These are phyloP conservation scores for Ladona fulva DNA, from an alignment of 1,140 invertebrate species.

Conservation along the genomic window DNA sequence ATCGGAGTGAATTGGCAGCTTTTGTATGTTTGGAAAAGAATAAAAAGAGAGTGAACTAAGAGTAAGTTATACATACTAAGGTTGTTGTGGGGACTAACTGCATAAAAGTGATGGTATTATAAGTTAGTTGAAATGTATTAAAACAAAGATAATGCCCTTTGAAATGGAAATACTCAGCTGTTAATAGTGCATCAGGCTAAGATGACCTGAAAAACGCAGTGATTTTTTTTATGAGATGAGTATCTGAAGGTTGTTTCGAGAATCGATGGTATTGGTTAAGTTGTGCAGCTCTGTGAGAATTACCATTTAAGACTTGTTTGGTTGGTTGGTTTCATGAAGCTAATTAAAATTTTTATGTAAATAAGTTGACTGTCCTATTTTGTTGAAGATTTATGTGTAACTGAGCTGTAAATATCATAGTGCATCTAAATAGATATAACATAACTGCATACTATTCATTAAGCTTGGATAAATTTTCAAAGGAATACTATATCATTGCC, in stretches of 20 bases:
- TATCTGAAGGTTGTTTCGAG: too few species aligned
- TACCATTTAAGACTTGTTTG: neutral
- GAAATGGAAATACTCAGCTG: too few species aligned
- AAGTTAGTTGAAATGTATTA: too few species aligned
- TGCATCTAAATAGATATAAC: neutral
- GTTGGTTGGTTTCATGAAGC: neutral
- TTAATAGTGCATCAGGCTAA: too few species aligned
- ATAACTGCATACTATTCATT: neutral
- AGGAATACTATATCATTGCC: constrained; percentile 1
- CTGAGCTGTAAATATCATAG: neutral
- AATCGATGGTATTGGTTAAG: too few species aligned
- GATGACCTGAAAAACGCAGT: too few species aligned
- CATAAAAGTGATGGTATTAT: too few species aligned
- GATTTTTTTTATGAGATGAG: too few species aligned
- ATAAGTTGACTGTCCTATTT: neutral
- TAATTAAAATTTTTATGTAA: neutral
- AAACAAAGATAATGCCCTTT: too few species aligned
- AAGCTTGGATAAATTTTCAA: neutral
- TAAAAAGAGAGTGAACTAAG: neutral
- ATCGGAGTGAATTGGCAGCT: neutral
- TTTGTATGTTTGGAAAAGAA: neutral
- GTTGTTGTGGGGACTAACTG: neutral
- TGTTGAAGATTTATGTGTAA: neutral
- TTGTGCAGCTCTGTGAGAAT: too few species aligned
- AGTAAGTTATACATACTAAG: too few species aligned